Evolutionary conservation across 2,888 invertebrate genomes (phyloP).

Genomic region (Eledona agricola): DNA sequence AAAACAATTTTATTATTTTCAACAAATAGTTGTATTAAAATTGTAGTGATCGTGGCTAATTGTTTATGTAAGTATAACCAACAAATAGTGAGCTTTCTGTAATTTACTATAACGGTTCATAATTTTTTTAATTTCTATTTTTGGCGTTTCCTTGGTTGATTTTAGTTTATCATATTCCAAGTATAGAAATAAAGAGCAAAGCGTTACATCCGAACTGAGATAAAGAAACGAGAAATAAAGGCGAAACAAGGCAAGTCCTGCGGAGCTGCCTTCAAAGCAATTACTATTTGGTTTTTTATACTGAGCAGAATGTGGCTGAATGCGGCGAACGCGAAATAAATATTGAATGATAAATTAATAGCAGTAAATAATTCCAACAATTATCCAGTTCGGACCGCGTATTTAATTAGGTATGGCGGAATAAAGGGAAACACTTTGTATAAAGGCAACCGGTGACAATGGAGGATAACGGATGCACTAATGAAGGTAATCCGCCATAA

Average conservation of each 20-base stretch:
- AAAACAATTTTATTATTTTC: no score
- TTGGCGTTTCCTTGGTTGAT: no score
- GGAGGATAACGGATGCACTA: slow-evolving; percentile 25
- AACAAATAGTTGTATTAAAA: no score
- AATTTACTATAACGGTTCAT: no score
- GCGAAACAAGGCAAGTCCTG: slow-evolving; percentile 4
- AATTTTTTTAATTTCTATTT: no score
- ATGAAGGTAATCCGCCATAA: slow-evolving; percentile 24
- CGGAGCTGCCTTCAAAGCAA: slow-evolving; percentile 11
- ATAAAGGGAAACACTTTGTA: slow-evolving; percentile 20
- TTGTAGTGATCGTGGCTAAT: no score
- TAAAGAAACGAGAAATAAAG: no score
- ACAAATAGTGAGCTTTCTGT: no score
- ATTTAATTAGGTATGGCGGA: slow-evolving; percentile 24
- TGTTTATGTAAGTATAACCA: no score
- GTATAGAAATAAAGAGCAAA: no score
- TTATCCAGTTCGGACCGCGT: slow-evolving; percentile 27
- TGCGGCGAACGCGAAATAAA: slow-evolving; percentile 15
- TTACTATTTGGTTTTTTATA: slow-evolving; percentile 18
- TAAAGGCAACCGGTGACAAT: slow-evolving; percentile 15
- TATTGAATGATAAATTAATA: slow-evolving; percentile 21
- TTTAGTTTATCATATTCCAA: no score
- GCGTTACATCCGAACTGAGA: no score
- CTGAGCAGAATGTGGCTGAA: slow-evolving; percentile 8
- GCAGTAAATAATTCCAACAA: slow-evolving; percentile 27